Percentiles rank a stretch among this genome's conserved stretches.
phyloP scores from a whole-genome alignment of 2,113 vertebrate species.

The Carlito syrichta region DNA sequence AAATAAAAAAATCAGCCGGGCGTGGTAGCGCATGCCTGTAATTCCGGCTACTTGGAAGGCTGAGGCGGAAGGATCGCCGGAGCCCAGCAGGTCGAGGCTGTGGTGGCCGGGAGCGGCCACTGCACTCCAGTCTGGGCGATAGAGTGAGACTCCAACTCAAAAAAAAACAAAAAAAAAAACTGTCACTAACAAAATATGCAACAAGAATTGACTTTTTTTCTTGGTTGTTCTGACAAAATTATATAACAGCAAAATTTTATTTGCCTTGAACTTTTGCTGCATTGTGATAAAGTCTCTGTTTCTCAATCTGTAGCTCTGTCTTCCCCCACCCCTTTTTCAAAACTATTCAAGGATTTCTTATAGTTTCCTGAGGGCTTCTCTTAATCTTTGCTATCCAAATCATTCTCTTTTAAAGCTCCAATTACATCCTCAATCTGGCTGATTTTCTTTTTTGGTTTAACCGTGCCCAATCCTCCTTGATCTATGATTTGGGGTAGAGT shows the following conservation, averaged over 20 bases:
- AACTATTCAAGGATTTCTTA: conserved; percentile 10
- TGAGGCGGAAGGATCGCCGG: too few species aligned
- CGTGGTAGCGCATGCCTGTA: too few species aligned
- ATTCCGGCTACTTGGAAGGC: too few species aligned
- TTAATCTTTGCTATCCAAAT: background rate
- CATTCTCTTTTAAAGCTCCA: background rate
- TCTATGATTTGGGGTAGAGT: background rate
- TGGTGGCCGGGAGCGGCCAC: too few species aligned
- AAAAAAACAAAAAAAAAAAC: too few species aligned
- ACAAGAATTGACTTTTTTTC: background rate
- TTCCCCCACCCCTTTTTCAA: background rate
- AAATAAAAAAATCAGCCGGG: too few species aligned
- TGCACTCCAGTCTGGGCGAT: too few species aligned
- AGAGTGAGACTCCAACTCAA: too few species aligned
- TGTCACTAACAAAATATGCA: conserved; percentile 3
- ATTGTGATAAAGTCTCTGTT: background rate
- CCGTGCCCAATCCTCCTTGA: background rate
- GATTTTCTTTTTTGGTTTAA: conserved; percentile 16
- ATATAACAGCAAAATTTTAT: conserved; percentile 11
- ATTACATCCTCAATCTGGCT: background rate
- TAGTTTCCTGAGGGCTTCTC: background rate
- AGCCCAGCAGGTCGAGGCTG: too few species aligned
- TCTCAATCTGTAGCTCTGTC: background rate
- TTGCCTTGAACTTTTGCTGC: background rate
- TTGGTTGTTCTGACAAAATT: conserved; percentile 25